Percentiles rank a stretch among this genome's conserved stretches.
Conservation (phyloP, 2,888 invertebrate species). For the Orthosia gothica region DNA sequence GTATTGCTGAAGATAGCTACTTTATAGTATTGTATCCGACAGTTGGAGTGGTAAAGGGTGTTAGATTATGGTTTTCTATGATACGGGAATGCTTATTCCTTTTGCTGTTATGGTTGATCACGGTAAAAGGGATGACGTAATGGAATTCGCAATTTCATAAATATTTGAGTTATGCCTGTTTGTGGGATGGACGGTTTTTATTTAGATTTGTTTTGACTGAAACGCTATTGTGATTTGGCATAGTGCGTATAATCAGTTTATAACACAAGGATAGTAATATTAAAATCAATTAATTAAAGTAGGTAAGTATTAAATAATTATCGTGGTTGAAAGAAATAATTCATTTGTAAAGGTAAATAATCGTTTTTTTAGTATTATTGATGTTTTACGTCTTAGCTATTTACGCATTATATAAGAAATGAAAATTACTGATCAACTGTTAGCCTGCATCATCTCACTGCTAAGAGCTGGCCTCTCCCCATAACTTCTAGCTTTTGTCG, state of each 20-base stretch:
- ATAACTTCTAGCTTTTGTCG: too few relatives aligned
- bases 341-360: too few relatives aligned
- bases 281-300: too few relatives aligned
- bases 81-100: slow-evolving; percentile 82
- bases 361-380: not conserved
- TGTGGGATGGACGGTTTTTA: slow-evolving; percentile 3
- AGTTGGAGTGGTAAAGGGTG: slow-evolving; percentile 88
- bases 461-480: too few relatives aligned
- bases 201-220: not conserved
- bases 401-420: not conserved
- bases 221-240: not conserved
- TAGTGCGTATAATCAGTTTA: not conserved
- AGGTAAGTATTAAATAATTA: not conserved
- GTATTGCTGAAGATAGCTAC: slow-evolving; percentile 89
- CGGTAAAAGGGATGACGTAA: slow-evolving; percentile 71
- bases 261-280: not conserved
- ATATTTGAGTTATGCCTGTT: slow-evolving; percentile 52
- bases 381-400: not conserved
- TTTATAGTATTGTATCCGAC: slow-evolving; percentile 89
- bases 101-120: slow-evolving; percentile 82
- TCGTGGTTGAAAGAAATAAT: not conserved
- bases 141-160: slow-evolving; percentile 61
- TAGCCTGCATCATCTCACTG: too few relatives aligned
- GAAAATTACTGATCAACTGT: too few relatives aligned
- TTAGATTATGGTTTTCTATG: slow-evolving; percentile 84